phyloP scores from a whole-genome alignment of 1,140 invertebrate genomes.

The Ctenoplectra terminalis region DNA sequence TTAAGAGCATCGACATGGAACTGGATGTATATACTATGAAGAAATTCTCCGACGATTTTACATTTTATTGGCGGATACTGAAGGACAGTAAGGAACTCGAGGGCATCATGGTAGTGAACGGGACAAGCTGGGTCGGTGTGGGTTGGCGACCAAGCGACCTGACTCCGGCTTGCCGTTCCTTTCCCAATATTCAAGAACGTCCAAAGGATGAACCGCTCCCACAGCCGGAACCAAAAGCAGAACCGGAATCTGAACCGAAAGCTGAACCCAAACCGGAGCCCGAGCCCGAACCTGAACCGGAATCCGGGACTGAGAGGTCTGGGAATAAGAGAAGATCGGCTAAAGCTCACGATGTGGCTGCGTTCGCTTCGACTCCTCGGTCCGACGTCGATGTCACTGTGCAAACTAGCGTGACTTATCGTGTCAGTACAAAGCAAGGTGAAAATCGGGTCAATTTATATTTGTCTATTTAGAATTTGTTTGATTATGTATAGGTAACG shows the following conservation, averaged over 20 bases:
- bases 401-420: slow-evolving; percentile 89
- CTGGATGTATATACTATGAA: slow-evolving; percentile 87
- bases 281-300: slow-evolving; percentile 61
- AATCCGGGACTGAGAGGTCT: slow-evolving; percentile 78
- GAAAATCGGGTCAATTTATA: slow-evolving; percentile 18
- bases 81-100: slow-evolving; percentile 92
- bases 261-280: slow-evolving; percentile 73
- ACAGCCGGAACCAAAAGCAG: slow-evolving; percentile 77
- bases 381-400: slow-evolving; percentile 85
- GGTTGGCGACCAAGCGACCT: slow-evolving; percentile 91
- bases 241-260: slow-evolving; percentile 59
- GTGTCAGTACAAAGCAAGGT: slow-evolving; percentile 87
- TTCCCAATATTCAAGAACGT: slow-evolving; percentile 86
- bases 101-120: slow-evolving; percentile 91
- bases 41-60: slow-evolving; percentile 88
- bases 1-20: slow-evolving; percentile 87
- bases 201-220: slow-evolving; percentile 75
- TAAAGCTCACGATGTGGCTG: slow-evolving; percentile 71
- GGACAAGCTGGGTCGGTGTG: slow-evolving; percentile 92
- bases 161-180: slow-evolving; percentile 89
- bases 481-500: not conserved
- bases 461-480: no score
- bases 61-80: slow-evolving; percentile 92
- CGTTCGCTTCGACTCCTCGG: slow-evolving; percentile 63
- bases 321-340: slow-evolving; percentile 74